A percentile compares a stretch with the other conserved stretches of the same genome.
These are phyloP conservation scores for Plestiodon gilberti DNA, from an alignment of 2,113 vertebrate genomes.

Conservation along the genomic window DNA sequence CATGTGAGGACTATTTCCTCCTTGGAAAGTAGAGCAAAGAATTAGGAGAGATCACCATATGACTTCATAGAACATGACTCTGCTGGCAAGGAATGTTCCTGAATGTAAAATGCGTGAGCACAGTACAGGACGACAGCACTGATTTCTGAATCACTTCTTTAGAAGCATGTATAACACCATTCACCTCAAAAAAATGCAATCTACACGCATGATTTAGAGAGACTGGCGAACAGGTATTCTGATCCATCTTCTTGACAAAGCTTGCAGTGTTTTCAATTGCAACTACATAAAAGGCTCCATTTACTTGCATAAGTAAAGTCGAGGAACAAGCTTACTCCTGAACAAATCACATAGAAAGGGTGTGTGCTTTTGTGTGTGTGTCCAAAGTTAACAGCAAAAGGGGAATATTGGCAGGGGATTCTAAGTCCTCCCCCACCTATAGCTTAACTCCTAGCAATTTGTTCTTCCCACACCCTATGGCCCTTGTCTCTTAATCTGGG, in stretches of 20 bases:
- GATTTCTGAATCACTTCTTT: not conserved
- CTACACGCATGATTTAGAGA: not conserved
- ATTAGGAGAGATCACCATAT: not conserved
- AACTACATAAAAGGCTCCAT: not conserved
- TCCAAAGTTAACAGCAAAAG: not conserved
- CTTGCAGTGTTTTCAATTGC: not conserved
- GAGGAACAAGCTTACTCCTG: not conserved
- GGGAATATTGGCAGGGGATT: not conserved
- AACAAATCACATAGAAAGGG: not conserved
- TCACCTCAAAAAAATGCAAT: not conserved
- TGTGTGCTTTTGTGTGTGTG: not conserved
- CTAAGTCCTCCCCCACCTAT: not conserved
- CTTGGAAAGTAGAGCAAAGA: not conserved
- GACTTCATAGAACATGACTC: not conserved
- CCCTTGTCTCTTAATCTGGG: not conserved
- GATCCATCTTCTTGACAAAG: not conserved
- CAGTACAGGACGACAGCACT: not conserved
- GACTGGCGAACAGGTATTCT: not conserved
- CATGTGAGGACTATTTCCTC: not conserved
- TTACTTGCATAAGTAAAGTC: no score
- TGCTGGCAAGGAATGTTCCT: not conserved
- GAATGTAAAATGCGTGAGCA: not conserved
- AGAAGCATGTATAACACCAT: not conserved
- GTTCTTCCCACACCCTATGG: not conserved
- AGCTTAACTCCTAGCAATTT: not conserved